These are phyloP conservation scores for Zosterops lateralis DNA, from an alignment of 2,113 vertebrate genomes.

Conservation along the genomic window DNA sequence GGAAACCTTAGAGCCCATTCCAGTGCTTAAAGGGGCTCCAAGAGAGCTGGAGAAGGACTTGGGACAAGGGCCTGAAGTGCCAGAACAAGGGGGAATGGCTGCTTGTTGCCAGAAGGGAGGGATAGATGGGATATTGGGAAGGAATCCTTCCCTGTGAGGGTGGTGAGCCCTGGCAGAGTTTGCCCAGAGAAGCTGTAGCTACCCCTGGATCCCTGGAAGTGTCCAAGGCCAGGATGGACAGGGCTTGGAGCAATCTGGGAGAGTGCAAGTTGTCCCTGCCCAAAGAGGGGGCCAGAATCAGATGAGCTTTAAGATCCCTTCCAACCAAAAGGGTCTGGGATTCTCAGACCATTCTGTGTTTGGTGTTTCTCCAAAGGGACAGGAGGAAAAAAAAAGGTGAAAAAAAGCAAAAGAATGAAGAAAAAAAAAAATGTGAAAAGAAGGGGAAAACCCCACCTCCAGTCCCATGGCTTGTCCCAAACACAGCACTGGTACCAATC, in stretches of 20 bases:
- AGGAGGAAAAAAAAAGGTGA: too few species aligned
- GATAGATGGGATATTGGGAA: background rate
- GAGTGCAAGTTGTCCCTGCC: background rate
- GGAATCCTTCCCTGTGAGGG: background rate
- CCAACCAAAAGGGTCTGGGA: background rate
- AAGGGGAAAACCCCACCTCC: fast-evolving
- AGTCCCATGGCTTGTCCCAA: background rate
- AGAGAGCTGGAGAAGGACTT: background rate
- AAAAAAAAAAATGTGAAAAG: background rate
- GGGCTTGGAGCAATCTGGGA: background rate
- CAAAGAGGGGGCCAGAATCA: background rate
- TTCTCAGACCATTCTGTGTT: background rate
- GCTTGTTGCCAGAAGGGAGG: background rate
- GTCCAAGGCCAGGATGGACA: background rate
- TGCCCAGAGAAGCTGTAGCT: background rate
- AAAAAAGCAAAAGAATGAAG: background rate
- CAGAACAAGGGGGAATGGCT: background rate
- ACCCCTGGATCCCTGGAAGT: background rate
- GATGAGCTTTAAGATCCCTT: background rate
- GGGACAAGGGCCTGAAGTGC: background rate
- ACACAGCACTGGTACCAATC: background rate
- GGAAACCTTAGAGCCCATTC: background rate
- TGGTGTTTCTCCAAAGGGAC: background rate
- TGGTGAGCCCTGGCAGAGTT: background rate
- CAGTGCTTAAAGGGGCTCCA: background rate